Evolutionary conservation across 2,797 vertebrate species (phyloP), one percentile per base, ranked within the genome.

Genomic region (Amazona finschi): DNA sequence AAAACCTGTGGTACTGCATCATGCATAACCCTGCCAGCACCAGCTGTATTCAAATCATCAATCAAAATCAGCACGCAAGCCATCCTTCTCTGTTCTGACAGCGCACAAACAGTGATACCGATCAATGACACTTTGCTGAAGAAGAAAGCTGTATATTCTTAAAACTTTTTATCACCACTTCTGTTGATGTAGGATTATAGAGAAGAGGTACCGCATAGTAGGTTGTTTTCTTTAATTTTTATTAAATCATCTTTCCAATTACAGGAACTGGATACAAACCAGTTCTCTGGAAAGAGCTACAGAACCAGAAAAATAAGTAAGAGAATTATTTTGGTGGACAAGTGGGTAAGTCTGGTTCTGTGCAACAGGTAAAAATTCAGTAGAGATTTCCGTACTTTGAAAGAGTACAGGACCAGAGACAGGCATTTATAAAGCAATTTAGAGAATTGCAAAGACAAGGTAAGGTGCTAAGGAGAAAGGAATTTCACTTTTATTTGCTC

Each of bases 401-500:
- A 77, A 50, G 38, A 74, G 15, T 36, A 78, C 20, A 74, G 61
- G 46, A 73, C 24, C 33, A 79, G 24, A 67, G 15, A 58, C 47
- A 90, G 52, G 79, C 16, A 41, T 81, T 95, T 55, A 36, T 55
- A 92, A 83, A 66, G 38, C 65, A 47, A 76, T 91, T 71, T 33
- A 83, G 83, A 92, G 41, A 88, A 36, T 0, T 71, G 47, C 76
- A 78, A 82, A 93, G 66, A 81, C 83, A 65, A 84, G 11, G 33
- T 41, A 71, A 72, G 65, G 43, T 47, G 43, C 47, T 88, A 78
- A 94, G 65, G 39, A 82, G 85, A 94, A 87, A 44, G 28, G 25
- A 92, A 94, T 86, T 89, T 44, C 25, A 83, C 76, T 92, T 89
- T 91, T 85, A 82, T 88, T 95, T 95, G 85, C 84, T 72, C 81